Evolutionary conservation across 2,113 vertebrate species (phyloP).

Genomic region (Ctenodactylus gundi): DNA sequence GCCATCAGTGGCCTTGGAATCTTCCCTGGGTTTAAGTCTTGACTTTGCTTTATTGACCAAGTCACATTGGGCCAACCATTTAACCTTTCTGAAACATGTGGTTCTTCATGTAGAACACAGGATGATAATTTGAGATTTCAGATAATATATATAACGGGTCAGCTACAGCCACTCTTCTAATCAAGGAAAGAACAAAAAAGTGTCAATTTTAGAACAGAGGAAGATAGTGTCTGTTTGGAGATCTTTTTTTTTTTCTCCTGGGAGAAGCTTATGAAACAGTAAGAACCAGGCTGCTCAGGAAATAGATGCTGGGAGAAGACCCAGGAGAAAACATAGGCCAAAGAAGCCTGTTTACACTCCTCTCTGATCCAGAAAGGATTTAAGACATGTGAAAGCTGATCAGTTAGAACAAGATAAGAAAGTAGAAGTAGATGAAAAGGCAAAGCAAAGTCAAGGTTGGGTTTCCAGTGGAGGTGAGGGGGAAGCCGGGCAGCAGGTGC

Average conservation of each 20-base stretch:
- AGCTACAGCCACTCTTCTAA: neutral
- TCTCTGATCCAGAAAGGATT: neutral
- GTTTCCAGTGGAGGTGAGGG: neutral
- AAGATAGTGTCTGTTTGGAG: neutral
- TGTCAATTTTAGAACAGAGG: neutral
- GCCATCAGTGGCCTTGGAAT: neutral
- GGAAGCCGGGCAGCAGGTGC: neutral
- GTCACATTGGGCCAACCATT: neutral
- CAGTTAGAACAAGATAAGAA: neutral
- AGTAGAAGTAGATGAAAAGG: neutral
- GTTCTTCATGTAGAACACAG: neutral
- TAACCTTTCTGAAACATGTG: neutral
- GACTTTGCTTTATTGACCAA: neutral
- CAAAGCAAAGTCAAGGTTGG: neutral
- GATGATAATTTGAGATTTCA: neutral
- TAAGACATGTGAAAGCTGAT: neutral
- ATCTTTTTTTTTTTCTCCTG: neutral
- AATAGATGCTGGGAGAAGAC: neutral
- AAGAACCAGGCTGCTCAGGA: neutral
- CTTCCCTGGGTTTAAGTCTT: neutral
- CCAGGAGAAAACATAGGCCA: neutral
- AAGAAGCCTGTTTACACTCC: neutral
- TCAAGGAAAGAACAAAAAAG: neutral
- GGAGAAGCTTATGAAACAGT: neutral
- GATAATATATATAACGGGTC: neutral